These are phyloP conservation scores for Atlantisia rogersi DNA, from an alignment of 2,113 vertebrate species.

Conservation along the genomic window DNA sequence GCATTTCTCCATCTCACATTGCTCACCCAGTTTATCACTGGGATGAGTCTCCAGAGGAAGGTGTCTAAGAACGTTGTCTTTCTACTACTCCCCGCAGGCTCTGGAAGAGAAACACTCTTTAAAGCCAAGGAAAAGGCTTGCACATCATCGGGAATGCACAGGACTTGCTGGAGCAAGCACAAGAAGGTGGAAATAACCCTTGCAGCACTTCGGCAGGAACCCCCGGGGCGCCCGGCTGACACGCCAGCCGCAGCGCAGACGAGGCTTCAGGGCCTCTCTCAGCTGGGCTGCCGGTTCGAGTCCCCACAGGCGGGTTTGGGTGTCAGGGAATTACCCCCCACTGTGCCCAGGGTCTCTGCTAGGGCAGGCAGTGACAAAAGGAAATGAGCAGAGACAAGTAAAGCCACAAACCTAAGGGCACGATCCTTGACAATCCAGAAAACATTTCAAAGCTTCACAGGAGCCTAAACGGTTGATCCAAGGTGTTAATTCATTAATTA, in stretches of 20 bases:
- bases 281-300: background rate
- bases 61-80: rapidly evolving
- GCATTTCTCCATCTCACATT: rapidly evolving
- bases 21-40: background rate
- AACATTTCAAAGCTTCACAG: background rate
- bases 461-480: background rate
- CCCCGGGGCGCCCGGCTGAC: background rate
- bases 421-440: background rate
- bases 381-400: background rate
- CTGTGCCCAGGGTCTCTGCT: background rate
- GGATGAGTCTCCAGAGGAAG: background rate
- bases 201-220: background rate
- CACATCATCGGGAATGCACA: rapidly evolving
- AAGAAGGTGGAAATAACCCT: background rate
- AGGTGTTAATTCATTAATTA: constrained; percentile 8
- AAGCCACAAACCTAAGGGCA: background rate
- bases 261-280: background rate
- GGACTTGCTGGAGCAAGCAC: background rate
- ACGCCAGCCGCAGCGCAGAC: rapidly evolving
- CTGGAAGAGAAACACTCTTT: background rate
- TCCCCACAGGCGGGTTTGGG: background rate
- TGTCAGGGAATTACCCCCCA: background rate
- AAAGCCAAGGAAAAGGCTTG: background rate
- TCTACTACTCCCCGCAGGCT: background rate
- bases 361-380: background rate